Conservation (phyloP, 2,113 vertebrate genomes). For the Pituophis catenifer region DNA sequence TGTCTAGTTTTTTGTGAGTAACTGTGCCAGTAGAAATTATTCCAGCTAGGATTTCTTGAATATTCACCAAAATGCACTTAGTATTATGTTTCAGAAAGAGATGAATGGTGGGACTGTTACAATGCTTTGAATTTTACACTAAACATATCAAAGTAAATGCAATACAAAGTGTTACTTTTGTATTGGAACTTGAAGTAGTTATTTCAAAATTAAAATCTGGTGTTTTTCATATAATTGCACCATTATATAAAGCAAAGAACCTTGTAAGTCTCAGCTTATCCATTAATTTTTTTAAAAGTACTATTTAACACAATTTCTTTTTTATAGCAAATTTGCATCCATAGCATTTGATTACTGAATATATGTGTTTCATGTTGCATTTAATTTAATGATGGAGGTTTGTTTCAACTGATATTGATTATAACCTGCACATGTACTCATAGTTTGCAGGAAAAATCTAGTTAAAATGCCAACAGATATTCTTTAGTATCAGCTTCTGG, state of each 20-base stretch:
- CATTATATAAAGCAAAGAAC: conserved; percentile 27
- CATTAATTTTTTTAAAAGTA: conserved; percentile 16
- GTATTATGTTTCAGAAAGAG: conserved; percentile 37
- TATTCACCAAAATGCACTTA: conserved; percentile 57
- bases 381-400: conserved; percentile 51
- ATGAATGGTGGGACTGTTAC: neutral
- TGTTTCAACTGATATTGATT: conserved; percentile 57
- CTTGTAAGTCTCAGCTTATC: conserved; percentile 46
- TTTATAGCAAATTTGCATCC: conserved; percentile 45
- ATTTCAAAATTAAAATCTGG: conserved; percentile 43
- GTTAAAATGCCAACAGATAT: conserved; percentile 43
- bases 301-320: conserved; percentile 41
- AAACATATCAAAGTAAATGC: conserved; percentile 36
- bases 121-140: conserved; percentile 34
- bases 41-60: conserved; percentile 45
- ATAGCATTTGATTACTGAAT: conserved; percentile 44
- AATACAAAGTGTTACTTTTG: conserved; percentile 38
- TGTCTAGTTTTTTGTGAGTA: conserved; percentile 58
- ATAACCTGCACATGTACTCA: conserved; percentile 44
- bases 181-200: conserved; percentile 41
- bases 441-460: conserved; percentile 47
- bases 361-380: conserved; percentile 39
- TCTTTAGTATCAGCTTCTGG: conserved; percentile 4
- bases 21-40: conserved; percentile 47
- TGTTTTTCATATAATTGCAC: conserved; percentile 37